phyloP scores from a whole-genome alignment of 2,113 vertebrate genomes.

The Thalassoma bifasciatum region DNA sequence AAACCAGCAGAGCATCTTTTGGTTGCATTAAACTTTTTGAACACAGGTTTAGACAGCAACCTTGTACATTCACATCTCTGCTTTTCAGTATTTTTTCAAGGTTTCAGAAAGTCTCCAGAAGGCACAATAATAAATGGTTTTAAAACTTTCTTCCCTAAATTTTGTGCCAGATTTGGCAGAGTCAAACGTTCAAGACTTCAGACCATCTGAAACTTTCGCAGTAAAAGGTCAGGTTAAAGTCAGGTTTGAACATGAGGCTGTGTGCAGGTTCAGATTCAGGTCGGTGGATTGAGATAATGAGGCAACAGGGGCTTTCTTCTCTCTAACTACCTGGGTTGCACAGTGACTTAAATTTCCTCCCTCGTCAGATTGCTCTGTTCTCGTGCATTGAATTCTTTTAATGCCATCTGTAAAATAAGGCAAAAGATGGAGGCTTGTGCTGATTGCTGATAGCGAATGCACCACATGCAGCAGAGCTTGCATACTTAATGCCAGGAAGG shows the following conservation, averaged over 20 bases:
- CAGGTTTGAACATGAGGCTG: background rate
- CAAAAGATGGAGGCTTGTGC: slow-evolving; percentile 50
- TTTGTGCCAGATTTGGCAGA: too few species aligned
- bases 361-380: slow-evolving; percentile 15
- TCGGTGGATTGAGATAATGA: slow-evolving; percentile 11
- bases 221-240: slow-evolving; percentile 9
- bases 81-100: slow-evolving; percentile 3
- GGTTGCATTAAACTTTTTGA: slow-evolving; percentile 4
- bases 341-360: background rate
- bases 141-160: too few species aligned
- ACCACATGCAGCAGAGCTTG: slow-evolving; percentile 46
- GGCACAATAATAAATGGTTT: background rate
- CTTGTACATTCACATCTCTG: slow-evolving; percentile 2
- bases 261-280: slow-evolving; percentile 1
- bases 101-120: slow-evolving; percentile 4
- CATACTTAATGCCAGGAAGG: slow-evolving; percentile 59
- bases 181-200: background rate
- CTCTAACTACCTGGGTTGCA: slow-evolving; percentile 5
- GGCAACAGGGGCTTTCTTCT: background rate
- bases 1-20: slow-evolving; percentile 13
- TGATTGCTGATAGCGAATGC: slow-evolving; percentile 72
- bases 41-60: slow-evolving; percentile 23
- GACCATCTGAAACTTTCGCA: slow-evolving; percentile 1
- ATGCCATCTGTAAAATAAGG: slow-evolving; percentile 13
- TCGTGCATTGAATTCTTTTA: background rate